phyloP scores from a whole-genome alignment of 2,113 vertebrate species.

The Excalfactoria chinensis region DNA sequence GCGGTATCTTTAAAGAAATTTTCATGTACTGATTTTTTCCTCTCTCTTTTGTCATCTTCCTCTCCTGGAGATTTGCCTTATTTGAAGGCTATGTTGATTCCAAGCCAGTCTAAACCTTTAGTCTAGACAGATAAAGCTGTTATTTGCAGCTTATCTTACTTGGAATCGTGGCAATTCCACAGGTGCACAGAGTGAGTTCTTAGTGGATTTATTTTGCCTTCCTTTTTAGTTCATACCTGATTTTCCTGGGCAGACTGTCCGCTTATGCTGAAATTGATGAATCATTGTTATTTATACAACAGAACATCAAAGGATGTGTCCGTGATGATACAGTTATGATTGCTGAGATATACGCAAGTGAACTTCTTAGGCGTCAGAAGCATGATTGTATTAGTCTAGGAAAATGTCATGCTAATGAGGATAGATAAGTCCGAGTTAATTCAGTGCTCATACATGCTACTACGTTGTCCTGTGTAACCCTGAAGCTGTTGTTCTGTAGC shows the following conservation, averaged over 20 bases:
- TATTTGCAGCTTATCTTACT: slow-evolving; percentile 48
- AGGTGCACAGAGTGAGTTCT: slow-evolving; percentile 40
- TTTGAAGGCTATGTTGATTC: slow-evolving; percentile 1
- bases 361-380: not conserved
- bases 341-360: not conserved
- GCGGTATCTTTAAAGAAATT: not conserved
- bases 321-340: not conserved
- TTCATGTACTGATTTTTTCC: not conserved
- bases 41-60: slow-evolving; percentile 5
- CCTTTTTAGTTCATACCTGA: not conserved
- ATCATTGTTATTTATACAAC: slow-evolving; percentile 5
- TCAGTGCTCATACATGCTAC: not conserved
- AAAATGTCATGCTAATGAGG: not conserved
- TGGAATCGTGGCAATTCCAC: slow-evolving; percentile 14
- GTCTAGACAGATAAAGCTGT: slow-evolving; percentile 61
- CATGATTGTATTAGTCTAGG: not conserved
- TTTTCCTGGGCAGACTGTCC: slow-evolving; percentile 2
- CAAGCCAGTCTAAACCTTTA: slow-evolving; percentile 52
- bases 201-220: slow-evolving; percentile 44
- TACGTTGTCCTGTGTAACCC: not conserved
- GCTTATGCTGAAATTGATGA: not conserved
- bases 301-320: not conserved
- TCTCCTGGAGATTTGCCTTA: not conserved
- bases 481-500: slow-evolving; percentile 7
- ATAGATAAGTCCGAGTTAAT: not conserved